phyloP scores from a whole-genome alignment of 2,113 vertebrate species.

The Eudyptes chrysolophus region DNA sequence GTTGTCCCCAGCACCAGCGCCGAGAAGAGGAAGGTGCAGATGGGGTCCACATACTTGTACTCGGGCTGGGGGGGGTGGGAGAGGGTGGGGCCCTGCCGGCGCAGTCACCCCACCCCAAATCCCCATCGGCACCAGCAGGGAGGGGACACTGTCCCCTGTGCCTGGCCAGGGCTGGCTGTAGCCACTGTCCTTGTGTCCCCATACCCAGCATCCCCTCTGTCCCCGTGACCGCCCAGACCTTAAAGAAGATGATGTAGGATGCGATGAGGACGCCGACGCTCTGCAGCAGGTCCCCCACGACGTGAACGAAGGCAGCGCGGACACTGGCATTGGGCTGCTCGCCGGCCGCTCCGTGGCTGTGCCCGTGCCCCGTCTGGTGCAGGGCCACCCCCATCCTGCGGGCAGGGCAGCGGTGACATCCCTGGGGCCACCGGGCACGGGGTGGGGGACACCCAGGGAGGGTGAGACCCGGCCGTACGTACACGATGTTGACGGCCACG shows the following conservation, averaged over 20 bases:
- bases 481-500: conserved; percentile 86
- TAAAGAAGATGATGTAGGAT: conserved; percentile 83
- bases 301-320: conserved; percentile 88
- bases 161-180: background rate
- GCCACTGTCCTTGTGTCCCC: accelerated
- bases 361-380: conserved; percentile 81
- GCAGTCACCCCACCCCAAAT: background rate
- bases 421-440: accelerated
- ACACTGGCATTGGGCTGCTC: conserved; percentile 80
- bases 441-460: background rate
- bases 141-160: accelerated
- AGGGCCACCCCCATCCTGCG: conserved; percentile 87
- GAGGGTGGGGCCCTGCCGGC: accelerated
- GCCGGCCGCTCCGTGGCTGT: background rate
- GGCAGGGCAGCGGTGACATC: background rate
- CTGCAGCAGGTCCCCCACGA: conserved; percentile 90
- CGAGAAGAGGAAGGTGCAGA: conserved; percentile 93
- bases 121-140: accelerated
- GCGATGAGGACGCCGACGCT: conserved; percentile 86
- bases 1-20: conserved; percentile 86
- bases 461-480: background rate
- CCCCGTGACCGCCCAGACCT: conserved; percentile 65
- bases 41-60: conserved; percentile 87
- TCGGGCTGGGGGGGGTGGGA: conserved; percentile 74
- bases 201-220: background rate